Evolutionary conservation across 1,140 invertebrate genomes (phyloP).

Genomic region (Lysiphlebus fabarum): DNA sequence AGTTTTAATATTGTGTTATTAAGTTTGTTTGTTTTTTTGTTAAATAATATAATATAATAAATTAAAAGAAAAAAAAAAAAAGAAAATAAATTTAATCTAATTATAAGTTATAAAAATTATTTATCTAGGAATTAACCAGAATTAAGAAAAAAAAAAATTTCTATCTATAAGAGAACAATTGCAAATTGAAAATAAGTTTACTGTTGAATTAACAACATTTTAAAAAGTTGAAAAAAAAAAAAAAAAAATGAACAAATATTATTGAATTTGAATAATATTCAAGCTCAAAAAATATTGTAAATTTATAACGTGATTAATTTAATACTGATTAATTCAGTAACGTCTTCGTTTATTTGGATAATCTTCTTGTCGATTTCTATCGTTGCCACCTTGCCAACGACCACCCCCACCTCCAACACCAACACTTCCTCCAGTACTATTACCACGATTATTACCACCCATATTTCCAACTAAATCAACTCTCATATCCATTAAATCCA

Average conservation of each 20-base stretch:
- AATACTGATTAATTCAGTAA: constrained; percentile 38
- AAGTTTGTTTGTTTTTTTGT: too few species aligned
- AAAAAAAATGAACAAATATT: constrained; percentile 15
- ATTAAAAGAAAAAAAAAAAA: too few species aligned
- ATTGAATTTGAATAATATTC: too few species aligned
- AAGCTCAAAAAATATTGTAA: not conserved
- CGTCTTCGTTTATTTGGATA: constrained; percentile 56
- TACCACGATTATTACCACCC: constrained; percentile 30
- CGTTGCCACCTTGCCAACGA: constrained; percentile 35
- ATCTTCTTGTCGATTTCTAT: constrained; percentile 52
- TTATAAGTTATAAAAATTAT: too few species aligned
- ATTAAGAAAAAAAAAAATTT: too few species aligned
- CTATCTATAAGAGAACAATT: too few species aligned
- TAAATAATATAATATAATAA: too few species aligned
- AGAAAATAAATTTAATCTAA: too few species aligned
- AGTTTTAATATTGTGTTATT: too few species aligned
- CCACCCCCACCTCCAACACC: constrained; percentile 35
- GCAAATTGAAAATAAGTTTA: too few species aligned
- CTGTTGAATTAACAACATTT: too few species aligned
- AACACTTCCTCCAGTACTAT: constrained; percentile 24
- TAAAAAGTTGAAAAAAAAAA: not conserved
- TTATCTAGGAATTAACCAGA: too few species aligned
- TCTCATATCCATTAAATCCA: constrained; percentile 56
- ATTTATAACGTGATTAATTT: constrained; percentile 2
- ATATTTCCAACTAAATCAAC: constrained; percentile 49